Percentiles rank a stretch among this genome's conserved stretches.
These are phyloP conservation scores for Leucoraja erinaceus DNA, from an alignment of 2,113 vertebrate species.

Conservation along the genomic window DNA sequence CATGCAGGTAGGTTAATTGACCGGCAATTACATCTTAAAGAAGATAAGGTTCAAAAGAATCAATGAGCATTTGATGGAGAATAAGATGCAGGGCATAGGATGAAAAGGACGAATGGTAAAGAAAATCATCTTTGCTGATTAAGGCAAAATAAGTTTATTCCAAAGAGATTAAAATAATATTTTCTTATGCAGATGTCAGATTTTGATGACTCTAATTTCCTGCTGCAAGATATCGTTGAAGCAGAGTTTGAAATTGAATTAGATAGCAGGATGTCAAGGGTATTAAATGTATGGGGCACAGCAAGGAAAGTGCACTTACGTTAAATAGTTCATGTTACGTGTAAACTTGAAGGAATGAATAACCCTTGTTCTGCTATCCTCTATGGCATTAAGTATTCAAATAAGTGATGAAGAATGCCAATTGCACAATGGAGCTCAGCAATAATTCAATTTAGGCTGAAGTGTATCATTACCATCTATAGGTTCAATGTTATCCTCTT, in stretches of 20 bases:
- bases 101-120: too few relatives aligned
- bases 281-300: not conserved
- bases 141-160: not conserved
- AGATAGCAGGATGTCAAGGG: not conserved
- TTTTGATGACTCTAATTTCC: not conserved
- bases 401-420: not conserved
- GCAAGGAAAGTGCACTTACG: not conserved
- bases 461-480: not conserved
- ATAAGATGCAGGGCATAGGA: too few relatives aligned
- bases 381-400: not conserved
- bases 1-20: too few relatives aligned
- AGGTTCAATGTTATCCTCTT: not conserved
- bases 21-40: too few relatives aligned
- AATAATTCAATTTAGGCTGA: not conserved
- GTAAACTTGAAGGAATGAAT: not conserved
- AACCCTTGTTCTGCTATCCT: not conserved
- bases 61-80: too few relatives aligned
- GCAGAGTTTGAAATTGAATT: not conserved
- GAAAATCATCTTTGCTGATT: not conserved
- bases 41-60: too few relatives aligned
- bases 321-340: not conserved
- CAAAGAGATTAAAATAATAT: not conserved
- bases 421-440: not conserved
- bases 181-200: not conserved
- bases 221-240: not conserved